Evolutionary conservation across 23 tunicate genomes (phyloP), one percentile per base, ranked within the genome.

Genomic region (Styela plicata): DNA sequence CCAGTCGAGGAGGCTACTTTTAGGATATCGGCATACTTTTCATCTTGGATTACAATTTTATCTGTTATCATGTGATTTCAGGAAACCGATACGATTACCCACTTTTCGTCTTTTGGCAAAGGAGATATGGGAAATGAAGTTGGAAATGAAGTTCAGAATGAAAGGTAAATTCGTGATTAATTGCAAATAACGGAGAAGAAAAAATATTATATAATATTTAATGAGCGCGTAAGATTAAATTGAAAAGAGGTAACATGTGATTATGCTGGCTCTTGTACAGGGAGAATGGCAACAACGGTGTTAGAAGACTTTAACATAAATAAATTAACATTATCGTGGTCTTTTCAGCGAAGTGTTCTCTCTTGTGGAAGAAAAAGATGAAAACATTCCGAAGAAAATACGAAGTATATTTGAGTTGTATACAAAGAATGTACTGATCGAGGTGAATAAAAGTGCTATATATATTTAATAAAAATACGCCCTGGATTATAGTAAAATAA

Each of bases 361-460:
- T 44, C 57, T 7, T 13, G 57, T 44, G 7, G 57, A 44, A 5
- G 57, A 44, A 44, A 44, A 44, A 7, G 57, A 44, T 44, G 13
- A 44, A 44, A 44, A 44, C 13, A 44, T 34, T 27, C 77, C 77
- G 77, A 83, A 70, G 63, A 33, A 73, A 24, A 33, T 83, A 23
- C 23, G 64, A 21, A 75, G 33, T 2, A 28, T 83, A n/a, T 20
- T 83, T 29, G 37, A 83, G 52, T 24, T 83, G 69, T 75, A 83
- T 52, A 18, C 75, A 29, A 44, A 74, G 3, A 81, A 79, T 17
- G 33, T 83, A 21, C 82, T 63, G 2, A 5, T 83, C 22, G 78
- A 71, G 86, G 86, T 83, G 16, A 2, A 79, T 22, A 35, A 73
- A n/a, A n/a, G n/a, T n/a, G n/a, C n/a, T n/a, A n/a, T n/a, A n/a